These are phyloP conservation scores for Scyliorhinus canicula DNA, from an alignment of 2,797 vertebrate genomes.

Conservation along the genomic window DNA sequence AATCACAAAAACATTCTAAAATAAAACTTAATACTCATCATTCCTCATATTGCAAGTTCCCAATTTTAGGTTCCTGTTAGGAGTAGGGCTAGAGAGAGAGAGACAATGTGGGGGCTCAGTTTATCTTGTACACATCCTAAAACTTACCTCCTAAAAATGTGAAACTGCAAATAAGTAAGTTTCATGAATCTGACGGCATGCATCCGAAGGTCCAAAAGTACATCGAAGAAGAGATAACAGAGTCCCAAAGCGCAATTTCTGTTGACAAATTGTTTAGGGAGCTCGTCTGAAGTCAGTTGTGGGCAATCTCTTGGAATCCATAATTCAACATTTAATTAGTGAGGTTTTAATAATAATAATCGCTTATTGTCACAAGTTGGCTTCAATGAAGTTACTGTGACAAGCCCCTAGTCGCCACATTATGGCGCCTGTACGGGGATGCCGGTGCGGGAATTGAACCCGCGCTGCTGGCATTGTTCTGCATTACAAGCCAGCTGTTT, in stretches of 20 bases:
- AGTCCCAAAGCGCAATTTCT: neutral
- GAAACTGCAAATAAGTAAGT: neutral
- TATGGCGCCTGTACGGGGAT: too few species aligned
- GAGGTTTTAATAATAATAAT: too few species aligned
- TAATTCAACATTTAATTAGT: neutral
- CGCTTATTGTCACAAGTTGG: too few species aligned
- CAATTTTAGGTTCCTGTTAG: neutral
- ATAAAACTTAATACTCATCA: neutral
- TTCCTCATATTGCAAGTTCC: neutral
- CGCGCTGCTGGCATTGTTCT: too few species aligned
- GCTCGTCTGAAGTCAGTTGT: neutral
- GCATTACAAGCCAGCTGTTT: too few species aligned
- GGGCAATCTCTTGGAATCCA: neutral
- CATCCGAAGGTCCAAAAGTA: neutral
- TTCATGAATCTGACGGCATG: neutral
- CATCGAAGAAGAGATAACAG: neutral
- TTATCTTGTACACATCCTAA: neutral
- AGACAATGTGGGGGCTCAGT: neutral
- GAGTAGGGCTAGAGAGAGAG: neutral
- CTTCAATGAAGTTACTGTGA: too few species aligned
- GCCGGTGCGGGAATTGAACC: too few species aligned
- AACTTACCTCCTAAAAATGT: neutral
- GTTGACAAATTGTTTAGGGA: neutral
- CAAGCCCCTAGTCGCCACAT: too few species aligned
- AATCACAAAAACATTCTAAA: neutral